Evolutionary conservation across 2,888 invertebrate species (phyloP), one percentile per base, ranked within the genome.

Genomic region (Pegoplata infirma): DNA sequence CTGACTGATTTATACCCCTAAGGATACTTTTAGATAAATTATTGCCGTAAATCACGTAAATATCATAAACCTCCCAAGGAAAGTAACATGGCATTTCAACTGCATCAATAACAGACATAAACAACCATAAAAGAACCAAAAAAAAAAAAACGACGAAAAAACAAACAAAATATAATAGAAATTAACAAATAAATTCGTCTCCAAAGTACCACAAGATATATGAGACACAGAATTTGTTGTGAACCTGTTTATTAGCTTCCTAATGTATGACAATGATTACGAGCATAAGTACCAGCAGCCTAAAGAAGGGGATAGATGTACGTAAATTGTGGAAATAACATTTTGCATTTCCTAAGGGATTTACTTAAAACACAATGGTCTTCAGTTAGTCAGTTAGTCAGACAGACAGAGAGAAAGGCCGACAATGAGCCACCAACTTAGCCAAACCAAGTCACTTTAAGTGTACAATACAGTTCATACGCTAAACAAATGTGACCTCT

Each of bases 201-300:
- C 79, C 59, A 78, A 72, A 80, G 76, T 67, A 74, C 66, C 67
- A 58, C 66, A 80, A 73, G 71, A 81, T 73, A 80, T 76, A 76
- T 75, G 80, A 78, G 75, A 66, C 47, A 16, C 19, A 56, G 53
- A 81, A 76, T 81, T 74, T 49, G 68, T 81, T 86, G 87, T 83
- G 86, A 88, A 87, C 86, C 88, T 88, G 87, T 87, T 87, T 87
- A 87, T 87, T 87, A 86, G 87, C 84, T 84, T 84, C 83, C 86
- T 88, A 87, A 87, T 87, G 87, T 85, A 86, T 84, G 85, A 85
- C 85, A 87, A 88, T 87, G 82, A 86, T 86, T 84, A 85, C 53
- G 61, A 10, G n/a, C n/a, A 25, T 28, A 40, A 71, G 14, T 21
- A 28, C 28, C 2, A 40, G 14, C 25, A 40, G 23, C 44, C 58